These are phyloP conservation scores for Atrichornis clamosus DNA, from an alignment of 2,113 vertebrate genomes.

Conservation along the genomic window DNA sequence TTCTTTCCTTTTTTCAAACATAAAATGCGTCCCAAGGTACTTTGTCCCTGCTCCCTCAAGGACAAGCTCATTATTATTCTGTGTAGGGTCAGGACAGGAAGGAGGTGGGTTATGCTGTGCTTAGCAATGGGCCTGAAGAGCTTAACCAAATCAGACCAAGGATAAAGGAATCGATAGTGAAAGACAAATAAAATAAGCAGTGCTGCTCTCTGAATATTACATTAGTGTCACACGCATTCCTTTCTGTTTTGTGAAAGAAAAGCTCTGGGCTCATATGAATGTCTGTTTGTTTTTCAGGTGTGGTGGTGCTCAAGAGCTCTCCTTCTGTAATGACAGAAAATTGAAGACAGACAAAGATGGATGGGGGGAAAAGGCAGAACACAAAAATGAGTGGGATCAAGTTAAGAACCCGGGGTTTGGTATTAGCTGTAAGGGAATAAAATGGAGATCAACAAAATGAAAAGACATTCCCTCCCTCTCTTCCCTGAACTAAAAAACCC, in stretches of 20 bases:
- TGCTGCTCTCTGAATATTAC: not conserved
- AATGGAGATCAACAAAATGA: not conserved
- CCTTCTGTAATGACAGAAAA: not conserved
- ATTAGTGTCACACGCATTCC: not conserved
- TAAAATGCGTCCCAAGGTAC: not conserved
- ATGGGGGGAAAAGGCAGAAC: not conserved
- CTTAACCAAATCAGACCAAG: slow-evolving; percentile 15
- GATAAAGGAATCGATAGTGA: not conserved
- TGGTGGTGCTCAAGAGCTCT: not conserved
- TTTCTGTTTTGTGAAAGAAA: not conserved
- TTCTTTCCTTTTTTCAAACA: not conserved
- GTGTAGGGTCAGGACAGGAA: not conserved
- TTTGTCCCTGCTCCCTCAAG: not conserved
- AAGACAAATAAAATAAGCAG: not conserved
- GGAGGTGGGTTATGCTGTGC: not conserved
- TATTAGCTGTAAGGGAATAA: not conserved
- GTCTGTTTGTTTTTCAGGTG: not conserved
- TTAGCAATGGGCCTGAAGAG: not conserved
- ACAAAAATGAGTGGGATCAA: not conserved
- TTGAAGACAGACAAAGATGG: not conserved
- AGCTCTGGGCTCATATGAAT: not conserved
- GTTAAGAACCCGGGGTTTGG: not conserved
- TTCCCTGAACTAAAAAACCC: not conserved
- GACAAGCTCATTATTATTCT: not conserved
- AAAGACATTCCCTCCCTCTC: accelerated